Evolutionary conservation across 2,113 vertebrate species (phyloP), one percentile per base, ranked within the genome.

Genomic region (Pterophyllum scalare): DNA sequence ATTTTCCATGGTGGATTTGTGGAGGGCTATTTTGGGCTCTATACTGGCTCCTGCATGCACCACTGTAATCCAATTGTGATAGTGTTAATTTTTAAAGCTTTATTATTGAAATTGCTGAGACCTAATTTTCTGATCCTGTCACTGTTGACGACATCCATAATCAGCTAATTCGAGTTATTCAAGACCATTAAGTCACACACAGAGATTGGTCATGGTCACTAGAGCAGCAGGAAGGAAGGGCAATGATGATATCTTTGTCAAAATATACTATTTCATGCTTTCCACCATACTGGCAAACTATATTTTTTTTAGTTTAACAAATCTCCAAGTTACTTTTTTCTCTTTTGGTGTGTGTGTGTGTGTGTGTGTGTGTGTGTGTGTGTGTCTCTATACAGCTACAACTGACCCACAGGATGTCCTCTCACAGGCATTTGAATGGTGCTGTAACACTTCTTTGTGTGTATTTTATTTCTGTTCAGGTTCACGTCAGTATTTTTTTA

Each of bases 61-160:
- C 74, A 79, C 90, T 86, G 83, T 93, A 94, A 92, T 94, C 95
- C 91, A 93, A 94, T 94, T 95, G 91, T 93, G 89, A 93, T 93
- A 91, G 91, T 79, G 83, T 93, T 93, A 90, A 94, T 94, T 95
- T 93, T 93, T 92, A 93, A 94, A 87, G 92, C 92, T 94, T 91
- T 93, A 94, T 95, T 94, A 93, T 93, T 94, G 92, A 94, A 96
- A 96, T 93, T 85, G 89, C 93, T 92, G 93, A 94, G 91, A 93
- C 93, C 90, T 92, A 80, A 94, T 94, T 95, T 95, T 93, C 86
- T 79, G 80, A 93, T 93, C 88, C 84, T 87, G 89, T 92, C 91
- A 91, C 89, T 75, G 82, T 89, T 90, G 91, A 90, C 60, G 80
- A 75, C 90, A 43, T 28, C 85, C 61, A 59, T 93, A 90, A 95